Evolutionary conservation across 37 sponge, comb jelly and placozoan species (phyloP).

Genomic region (Halichondria panicea): DNA sequence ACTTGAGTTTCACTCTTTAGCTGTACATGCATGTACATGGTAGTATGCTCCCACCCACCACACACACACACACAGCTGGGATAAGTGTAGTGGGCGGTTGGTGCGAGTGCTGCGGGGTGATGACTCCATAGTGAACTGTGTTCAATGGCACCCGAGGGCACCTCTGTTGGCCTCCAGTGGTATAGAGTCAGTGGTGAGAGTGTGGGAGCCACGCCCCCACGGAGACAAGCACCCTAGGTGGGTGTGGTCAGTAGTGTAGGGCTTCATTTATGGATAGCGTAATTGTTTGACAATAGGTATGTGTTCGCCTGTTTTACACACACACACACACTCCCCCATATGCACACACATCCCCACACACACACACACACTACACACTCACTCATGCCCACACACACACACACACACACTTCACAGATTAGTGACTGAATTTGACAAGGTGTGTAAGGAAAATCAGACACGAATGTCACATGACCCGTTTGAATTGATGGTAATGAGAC

Average conservation of each 20-base stretch:
- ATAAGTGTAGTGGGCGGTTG: slow-evolving; percentile 66
- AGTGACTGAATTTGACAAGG: slow-evolving; percentile 21
- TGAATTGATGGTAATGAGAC: slow-evolving; percentile 81
- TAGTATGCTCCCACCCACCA: too few relatives aligned
- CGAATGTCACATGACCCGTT: slow-evolving; percentile 76
- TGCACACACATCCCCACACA: too few relatives aligned
- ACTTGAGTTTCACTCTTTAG: too few relatives aligned
- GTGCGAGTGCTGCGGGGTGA: slow-evolving; percentile 78
- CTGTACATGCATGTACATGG: too few relatives aligned
- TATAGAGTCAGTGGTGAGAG: slow-evolving; percentile 74
- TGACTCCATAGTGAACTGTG: slow-evolving; percentile 83
- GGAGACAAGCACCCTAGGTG: background rate
- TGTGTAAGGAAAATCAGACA: slow-evolving; percentile 61
- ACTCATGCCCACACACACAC: slow-evolving; percentile 43
- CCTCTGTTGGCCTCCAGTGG: slow-evolving; percentile 84
- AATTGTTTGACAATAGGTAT: background rate
- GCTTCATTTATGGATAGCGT: background rate
- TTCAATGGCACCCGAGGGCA: slow-evolving; percentile 82
- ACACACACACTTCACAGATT: background rate
- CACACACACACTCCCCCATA: too few relatives aligned
- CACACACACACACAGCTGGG: too few relatives aligned
- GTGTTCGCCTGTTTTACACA: background rate
- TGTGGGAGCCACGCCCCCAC: slow-evolving; percentile 70
- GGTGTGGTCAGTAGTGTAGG: background rate
- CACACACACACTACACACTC: too few relatives aligned